phyloP scores from a whole-genome alignment of 1,140 invertebrate genomes.

The Potamilus streckersoni region DNA sequence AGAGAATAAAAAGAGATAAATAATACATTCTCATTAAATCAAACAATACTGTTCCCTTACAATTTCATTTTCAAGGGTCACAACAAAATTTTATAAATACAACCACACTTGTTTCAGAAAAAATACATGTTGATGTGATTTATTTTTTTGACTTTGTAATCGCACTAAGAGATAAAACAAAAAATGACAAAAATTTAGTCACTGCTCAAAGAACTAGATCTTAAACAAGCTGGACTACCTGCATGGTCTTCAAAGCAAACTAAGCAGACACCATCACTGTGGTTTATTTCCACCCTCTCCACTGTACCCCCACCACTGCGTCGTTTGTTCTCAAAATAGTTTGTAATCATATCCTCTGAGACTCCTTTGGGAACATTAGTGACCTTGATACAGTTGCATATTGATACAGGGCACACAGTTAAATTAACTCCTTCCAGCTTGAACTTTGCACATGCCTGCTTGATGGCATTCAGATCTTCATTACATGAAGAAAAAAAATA shows the following conservation, averaged over 20 bases:
- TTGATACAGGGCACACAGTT: conserved; percentile 11
- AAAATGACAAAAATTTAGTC: too few relatives aligned
- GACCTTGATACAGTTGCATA: conserved; percentile 25
- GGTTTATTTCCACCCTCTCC: conserved; percentile 12
- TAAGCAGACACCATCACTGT: conserved; percentile 16
- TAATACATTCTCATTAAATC: too few relatives aligned
- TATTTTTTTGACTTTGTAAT: too few relatives aligned
- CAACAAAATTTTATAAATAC: too few relatives aligned
- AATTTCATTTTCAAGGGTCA: too few relatives aligned
- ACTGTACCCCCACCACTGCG: conserved; percentile 21
- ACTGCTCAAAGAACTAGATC: too few relatives aligned
- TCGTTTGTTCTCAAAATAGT: conserved; percentile 28
- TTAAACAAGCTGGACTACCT: not conserved
- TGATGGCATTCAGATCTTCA: conserved; percentile 5
- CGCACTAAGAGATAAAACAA: too few relatives aligned
- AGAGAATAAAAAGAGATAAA: too few relatives aligned
- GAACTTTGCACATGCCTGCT: conserved; percentile 1
- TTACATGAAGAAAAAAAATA: too few relatives aligned
- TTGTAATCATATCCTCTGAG: conserved; percentile 18
- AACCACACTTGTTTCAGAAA: too few relatives aligned
- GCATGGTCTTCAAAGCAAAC: conserved; percentile 21
- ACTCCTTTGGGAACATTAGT: conserved; percentile 14
- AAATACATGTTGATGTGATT: too few relatives aligned
- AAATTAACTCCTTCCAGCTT: conserved; percentile 17
- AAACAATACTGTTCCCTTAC: too few relatives aligned